Evolutionary conservation across 2,113 vertebrate species (phyloP).

Genomic region (Paracanthobrama guichenoti): DNA sequence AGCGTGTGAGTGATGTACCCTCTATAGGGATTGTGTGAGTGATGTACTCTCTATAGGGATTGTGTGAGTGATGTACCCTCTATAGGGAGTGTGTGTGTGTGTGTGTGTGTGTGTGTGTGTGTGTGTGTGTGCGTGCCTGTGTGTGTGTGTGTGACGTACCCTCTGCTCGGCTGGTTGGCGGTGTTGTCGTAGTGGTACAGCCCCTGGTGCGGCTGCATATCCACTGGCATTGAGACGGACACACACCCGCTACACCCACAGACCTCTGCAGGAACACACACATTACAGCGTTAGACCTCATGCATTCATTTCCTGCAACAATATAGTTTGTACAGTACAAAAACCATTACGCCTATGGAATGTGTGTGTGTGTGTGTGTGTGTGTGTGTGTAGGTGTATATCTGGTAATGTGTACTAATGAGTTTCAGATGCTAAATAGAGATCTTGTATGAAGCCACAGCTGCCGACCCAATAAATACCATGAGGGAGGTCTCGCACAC

Average conservation of each 20-base stretch:
- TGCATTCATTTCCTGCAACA: too few species aligned
- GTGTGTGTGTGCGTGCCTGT: neutral
- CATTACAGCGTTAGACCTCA: neutral
- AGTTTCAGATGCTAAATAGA: conserved; percentile 74
- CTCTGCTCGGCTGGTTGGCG: conserved; percentile 74
- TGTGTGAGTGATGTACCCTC: neutral
- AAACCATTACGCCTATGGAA: too few species aligned
- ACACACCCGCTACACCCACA: conserved; percentile 64
- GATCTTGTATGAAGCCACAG: conserved; percentile 70
- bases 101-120: neutral
- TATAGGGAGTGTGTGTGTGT: neutral
- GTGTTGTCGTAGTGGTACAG: conserved; percentile 79
- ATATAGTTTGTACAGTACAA: too few species aligned
- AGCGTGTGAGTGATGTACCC: neutral
- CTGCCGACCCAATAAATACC: conserved; percentile 75
- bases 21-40: neutral
- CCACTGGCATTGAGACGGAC: conserved; percentile 77
- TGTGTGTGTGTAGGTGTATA: conserved; percentile 54
- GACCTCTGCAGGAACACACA: conserved; percentile 63
- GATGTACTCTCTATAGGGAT: too few species aligned
- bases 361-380: conserved; percentile 13
- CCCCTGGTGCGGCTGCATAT: conserved; percentile 82
- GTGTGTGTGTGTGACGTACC: conserved; percentile 62
- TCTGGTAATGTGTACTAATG: conserved; percentile 66
- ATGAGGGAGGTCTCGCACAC: conserved; percentile 55